Evolutionary conservation across 2,888 invertebrate species (phyloP).

Genomic region (Holacanthella duospinosa): DNA sequence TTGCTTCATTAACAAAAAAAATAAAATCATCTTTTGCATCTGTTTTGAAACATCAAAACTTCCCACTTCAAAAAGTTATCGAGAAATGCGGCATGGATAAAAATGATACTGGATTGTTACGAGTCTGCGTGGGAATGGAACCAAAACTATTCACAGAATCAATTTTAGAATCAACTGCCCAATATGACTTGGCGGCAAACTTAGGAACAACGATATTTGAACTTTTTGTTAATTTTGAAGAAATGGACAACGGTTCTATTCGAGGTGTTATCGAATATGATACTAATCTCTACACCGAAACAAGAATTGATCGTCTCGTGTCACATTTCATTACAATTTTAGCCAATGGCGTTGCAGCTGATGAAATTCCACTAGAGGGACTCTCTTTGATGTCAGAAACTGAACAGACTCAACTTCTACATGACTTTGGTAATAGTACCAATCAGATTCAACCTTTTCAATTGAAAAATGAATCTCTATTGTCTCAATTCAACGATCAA

Average conservation of each 20-base stretch:
- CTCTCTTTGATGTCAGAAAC: neutral
- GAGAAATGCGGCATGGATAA: neutral
- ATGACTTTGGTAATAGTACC: neutral
- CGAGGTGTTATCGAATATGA: neutral
- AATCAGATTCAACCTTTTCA: neutral
- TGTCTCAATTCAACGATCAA: neutral
- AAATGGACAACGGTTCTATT: neutral
- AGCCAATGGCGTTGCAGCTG: neutral
- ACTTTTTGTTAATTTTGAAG: neutral
- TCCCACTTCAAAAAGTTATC: slow-evolving; percentile 1
- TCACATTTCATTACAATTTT: neutral
- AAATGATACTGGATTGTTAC: neutral
- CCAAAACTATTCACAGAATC: neutral
- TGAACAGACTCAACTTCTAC: neutral
- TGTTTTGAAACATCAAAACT: neutral
- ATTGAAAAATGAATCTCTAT: neutral
- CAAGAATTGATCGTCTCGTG: neutral
- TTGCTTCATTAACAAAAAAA: neutral
- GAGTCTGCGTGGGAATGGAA: neutral
- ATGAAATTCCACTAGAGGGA: neutral
- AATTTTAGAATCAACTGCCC: neutral
- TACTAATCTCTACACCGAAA: neutral
- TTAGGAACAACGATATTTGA: neutral
- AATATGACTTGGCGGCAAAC: neutral
- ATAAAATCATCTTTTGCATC: neutral